phyloP scores from a whole-genome alignment of 2,888 invertebrate genomes.

The Ormyrus thymus region DNA sequence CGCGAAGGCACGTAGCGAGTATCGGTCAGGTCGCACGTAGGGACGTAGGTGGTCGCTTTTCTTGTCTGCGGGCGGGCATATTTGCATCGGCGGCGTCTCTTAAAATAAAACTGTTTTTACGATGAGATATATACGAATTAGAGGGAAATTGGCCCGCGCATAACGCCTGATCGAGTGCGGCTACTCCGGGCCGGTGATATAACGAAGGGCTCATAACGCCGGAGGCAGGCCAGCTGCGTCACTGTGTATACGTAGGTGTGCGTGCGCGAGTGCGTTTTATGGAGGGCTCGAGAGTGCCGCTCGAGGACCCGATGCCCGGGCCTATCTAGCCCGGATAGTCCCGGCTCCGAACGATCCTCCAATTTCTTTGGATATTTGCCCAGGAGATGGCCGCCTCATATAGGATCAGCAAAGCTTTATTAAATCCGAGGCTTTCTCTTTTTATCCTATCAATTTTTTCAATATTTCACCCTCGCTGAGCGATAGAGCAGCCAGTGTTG shows the following conservation, averaged over 20 bases:
- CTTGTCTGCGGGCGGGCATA: not conserved
- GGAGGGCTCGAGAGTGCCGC: constrained; percentile 31
- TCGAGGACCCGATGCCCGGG: not conserved
- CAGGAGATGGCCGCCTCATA: too few species aligned
- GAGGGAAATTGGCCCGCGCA: not conserved
- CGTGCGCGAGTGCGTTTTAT: constrained; percentile 47
- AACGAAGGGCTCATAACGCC: constrained; percentile 47
- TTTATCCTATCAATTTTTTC: too few species aligned
- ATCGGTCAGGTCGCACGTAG: constrained; percentile 24
- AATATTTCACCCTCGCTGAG: not conserved
- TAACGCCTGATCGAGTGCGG: not conserved
- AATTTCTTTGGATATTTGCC: too few species aligned
- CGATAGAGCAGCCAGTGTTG: not conserved
- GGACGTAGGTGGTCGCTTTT: constrained; percentile 32
- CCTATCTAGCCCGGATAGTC: not conserved
- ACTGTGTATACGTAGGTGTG: not conserved
- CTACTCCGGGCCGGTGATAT: constrained; percentile 31
- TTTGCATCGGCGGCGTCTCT: not conserved
- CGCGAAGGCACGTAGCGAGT: constrained; percentile 49
- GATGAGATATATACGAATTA: constrained; percentile 9
- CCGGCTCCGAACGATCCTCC: too few species aligned
- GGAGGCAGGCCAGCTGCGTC: constrained; percentile 22
- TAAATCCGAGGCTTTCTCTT: too few species aligned
- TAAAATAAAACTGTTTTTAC: not conserved
- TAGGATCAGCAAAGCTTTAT: too few species aligned